phyloP scores from a whole-genome alignment of 1,140 invertebrate genomes.

The Drosophila baimaii region DNA sequence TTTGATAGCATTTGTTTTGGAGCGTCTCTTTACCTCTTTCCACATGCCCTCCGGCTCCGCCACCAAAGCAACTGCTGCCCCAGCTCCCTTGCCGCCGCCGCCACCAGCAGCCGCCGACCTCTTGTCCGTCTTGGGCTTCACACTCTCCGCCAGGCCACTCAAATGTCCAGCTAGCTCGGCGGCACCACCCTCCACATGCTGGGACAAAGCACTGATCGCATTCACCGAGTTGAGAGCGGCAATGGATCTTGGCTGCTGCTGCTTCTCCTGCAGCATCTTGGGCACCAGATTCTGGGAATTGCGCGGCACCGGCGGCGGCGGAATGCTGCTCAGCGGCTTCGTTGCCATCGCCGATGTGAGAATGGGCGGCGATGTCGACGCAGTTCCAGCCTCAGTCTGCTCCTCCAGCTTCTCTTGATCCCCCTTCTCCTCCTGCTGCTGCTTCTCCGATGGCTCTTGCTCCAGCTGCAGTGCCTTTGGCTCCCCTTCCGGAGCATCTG shows the following conservation, averaged over 20 bases:
- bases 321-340: constrained; percentile 87
- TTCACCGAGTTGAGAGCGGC: constrained; percentile 62
- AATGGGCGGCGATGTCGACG: constrained; percentile 68
- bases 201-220: constrained; percentile 73
- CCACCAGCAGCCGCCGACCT: constrained; percentile 25
- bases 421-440: constrained; percentile 1
- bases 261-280: constrained; percentile 68
- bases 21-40: constrained; percentile 86
- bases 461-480: constrained; percentile 1
- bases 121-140: constrained; percentile 77
- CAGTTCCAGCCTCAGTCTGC: constrained; percentile 58
- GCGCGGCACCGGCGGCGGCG: constrained; percentile 88
- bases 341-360: constrained; percentile 85
- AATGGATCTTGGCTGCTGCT: constrained; percentile 43
- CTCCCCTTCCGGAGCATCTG: constrained; percentile 33
- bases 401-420: constrained; percentile 31
- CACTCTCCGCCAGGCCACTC: constrained; percentile 78
- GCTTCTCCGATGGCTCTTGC: constrained; percentile 12
- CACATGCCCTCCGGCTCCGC: constrained; percentile 81
- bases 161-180: constrained; percentile 77
- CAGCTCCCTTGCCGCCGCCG: constrained; percentile 48
- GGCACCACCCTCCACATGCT: constrained; percentile 85
- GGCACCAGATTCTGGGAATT: constrained; percentile 75
- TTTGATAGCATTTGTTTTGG: constrained; percentile 85
- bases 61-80: constrained; percentile 70